Evolutionary conservation across 2,797 vertebrate species (phyloP), one percentile per base, ranked within the genome.

Genomic region (Coregonus suidteri): DNA sequence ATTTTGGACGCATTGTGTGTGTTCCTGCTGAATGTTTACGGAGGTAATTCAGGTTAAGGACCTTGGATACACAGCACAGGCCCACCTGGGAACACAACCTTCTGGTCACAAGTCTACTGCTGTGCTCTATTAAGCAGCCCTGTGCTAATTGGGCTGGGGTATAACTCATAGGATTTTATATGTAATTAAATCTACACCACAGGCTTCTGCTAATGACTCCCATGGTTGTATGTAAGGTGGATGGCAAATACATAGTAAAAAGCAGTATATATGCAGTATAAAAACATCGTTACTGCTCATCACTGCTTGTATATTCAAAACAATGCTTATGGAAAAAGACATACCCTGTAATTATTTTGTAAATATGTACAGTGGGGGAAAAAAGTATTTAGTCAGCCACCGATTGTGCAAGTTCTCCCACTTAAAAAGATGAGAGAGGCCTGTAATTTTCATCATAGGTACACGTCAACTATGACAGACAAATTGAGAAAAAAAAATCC

Each of bases 41-140:
- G 91, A 93, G 92, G 93, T 93, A 94, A 92, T 95, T 93, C 93
- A 86, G 93, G 92, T 94, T 94, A 94, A 94, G 93, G 93, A 92
- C 88, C 91, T 90, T 66, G 81, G 90, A 88, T 88, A 87, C 91
- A 87, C 85, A 82, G 81, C 65, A 59, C 83, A 16, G 87, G 91
- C 91, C 93, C 93, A 93, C 87, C 88, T 93, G 93, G 92, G 92
- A 91, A 91, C 89, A 86, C 86, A 90, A 92, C 93, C 93, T 94
- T 94, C 93, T 94, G 93, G 93, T 92, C 92, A 92, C 92, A 92
- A 93, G 91, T 47, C 91, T 93, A 93, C 65, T 91, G 41, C 91
- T 89, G 92, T 86, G 41, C 41, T 47, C 41, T 47, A 47, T 9
- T 47, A 47, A 47, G 41, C 41, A 47, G 41, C 41, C 9, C 41